These are phyloP conservation scores for Zosterops borbonicus DNA, from an alignment of 2,113 vertebrate species.

Conservation along the genomic window DNA sequence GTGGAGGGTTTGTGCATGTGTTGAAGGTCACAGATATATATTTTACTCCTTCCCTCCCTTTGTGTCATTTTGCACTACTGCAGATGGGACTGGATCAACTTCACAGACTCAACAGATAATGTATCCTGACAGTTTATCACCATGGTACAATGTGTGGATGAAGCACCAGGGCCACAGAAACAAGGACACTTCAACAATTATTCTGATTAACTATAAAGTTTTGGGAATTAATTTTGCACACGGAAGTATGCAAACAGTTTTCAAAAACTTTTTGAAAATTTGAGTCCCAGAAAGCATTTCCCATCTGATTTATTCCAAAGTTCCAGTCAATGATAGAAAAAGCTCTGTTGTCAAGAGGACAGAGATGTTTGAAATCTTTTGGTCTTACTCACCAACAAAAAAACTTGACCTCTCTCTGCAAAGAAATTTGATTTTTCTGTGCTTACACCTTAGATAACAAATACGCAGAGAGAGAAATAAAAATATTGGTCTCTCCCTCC, in stretches of 20 bases:
- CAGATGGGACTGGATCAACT: background rate
- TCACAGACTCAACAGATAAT: background rate
- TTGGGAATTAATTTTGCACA: background rate
- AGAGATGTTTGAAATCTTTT: background rate
- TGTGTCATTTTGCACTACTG: background rate
- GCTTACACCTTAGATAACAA: background rate
- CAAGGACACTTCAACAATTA: background rate
- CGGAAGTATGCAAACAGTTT: background rate
- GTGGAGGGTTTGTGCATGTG: background rate
- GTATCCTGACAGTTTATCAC: background rate
- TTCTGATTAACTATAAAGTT: background rate
- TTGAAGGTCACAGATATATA: background rate
- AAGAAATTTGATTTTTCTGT: background rate
- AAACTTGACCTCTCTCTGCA: background rate
- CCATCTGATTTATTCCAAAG: background rate
- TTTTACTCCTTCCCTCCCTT: background rate
- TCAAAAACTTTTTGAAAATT: background rate
- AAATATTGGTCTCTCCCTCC: background rate
- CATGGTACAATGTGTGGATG: background rate
- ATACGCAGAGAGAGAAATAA: background rate
- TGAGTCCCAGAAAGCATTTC: background rate
- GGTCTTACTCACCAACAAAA: background rate
- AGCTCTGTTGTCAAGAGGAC: background rate
- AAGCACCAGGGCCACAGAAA: background rate
- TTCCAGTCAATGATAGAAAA: background rate